A percentile compares a stretch with the other conserved stretches of the same genome.
These are phyloP conservation scores for Orthosia gothica DNA, from an alignment of 2,888 invertebrate genomes.

Conservation along the genomic window DNA sequence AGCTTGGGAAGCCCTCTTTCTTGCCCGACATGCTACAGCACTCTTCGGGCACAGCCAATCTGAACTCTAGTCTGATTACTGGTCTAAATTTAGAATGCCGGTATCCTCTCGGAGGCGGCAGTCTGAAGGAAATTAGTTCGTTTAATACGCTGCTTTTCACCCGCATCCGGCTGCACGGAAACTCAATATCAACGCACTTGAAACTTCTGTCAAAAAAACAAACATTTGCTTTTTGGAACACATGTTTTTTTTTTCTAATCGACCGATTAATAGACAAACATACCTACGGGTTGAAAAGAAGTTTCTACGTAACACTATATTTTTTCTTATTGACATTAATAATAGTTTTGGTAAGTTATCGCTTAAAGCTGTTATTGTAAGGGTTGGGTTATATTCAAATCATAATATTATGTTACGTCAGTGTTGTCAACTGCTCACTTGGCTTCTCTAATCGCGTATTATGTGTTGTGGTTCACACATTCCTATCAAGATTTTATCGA, in stretches of 20 bases:
- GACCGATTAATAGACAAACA: constrained; percentile 23
- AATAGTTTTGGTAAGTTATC: constrained; percentile 48
- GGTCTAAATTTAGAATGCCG: constrained; percentile 16
- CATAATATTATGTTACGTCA: constrained; percentile 60
- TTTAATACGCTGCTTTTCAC: constrained; percentile 23
- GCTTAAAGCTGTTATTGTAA: constrained; percentile 49
- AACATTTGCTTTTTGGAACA: constrained; percentile 34
- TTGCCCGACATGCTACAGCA: constrained; percentile 33
- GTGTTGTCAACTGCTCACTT: constrained; percentile 40
- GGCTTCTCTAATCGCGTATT: constrained; percentile 24
- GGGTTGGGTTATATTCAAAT: constrained; percentile 44
- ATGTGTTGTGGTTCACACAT: constrained; percentile 49
- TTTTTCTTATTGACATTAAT: constrained; percentile 12
- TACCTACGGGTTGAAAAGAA: constrained; percentile 2
- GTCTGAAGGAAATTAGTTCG: constrained; percentile 25
- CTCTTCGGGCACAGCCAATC: background rate
- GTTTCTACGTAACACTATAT: constrained; percentile 22
- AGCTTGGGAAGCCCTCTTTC: constrained; percentile 2
- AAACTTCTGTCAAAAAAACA: constrained; percentile 53
- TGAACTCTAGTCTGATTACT: constrained; percentile 9
- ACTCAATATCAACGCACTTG: background rate
- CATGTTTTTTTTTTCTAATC: constrained; percentile 34
- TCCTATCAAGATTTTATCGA: constrained; percentile 50
- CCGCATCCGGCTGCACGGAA: constrained; percentile 20
- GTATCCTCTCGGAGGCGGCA: background rate